Evolutionary conservation across 2,113 vertebrate genomes (phyloP).

Genomic region (Crypturellus undulatus): DNA sequence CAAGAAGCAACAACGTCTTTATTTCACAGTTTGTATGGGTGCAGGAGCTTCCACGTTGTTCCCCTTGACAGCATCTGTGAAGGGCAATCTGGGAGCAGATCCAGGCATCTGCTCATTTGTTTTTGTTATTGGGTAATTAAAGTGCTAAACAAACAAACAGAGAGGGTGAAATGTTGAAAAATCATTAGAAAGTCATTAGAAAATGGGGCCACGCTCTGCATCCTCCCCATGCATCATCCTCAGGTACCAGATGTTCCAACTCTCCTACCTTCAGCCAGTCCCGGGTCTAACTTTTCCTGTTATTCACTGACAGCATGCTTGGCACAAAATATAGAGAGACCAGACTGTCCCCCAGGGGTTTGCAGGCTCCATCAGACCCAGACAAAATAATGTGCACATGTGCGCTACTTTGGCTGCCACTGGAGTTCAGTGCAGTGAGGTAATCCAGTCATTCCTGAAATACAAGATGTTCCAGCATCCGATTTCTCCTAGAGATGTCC

Average conservation of each 20-base stretch:
- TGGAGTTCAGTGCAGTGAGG: not conserved
- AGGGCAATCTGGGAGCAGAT: constrained; percentile 34
- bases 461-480: not conserved
- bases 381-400: not conserved
- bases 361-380: not conserved
- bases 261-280: not conserved
- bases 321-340: not conserved
- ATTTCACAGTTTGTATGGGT: not conserved
- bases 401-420: not conserved
- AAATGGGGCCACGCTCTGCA: rapidly evolving
- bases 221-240: not conserved
- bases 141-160: constrained; percentile 31
- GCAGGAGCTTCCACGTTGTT: not conserved
- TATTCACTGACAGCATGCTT: not conserved
- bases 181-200: not conserved
- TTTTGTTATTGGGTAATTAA: constrained; percentile 43
- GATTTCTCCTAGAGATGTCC: not conserved
- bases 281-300: not conserved
- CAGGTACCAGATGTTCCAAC: not conserved
- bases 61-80: constrained; percentile 22
- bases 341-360: not conserved
- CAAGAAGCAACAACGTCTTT: not conserved
- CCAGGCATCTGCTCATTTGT: constrained; percentile 25
- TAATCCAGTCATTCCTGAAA: not conserved
- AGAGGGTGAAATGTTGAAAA: not conserved